These are phyloP conservation scores for Drosophila neonasuta DNA, from an alignment of 2,888 invertebrate species.

Conservation along the genomic window DNA sequence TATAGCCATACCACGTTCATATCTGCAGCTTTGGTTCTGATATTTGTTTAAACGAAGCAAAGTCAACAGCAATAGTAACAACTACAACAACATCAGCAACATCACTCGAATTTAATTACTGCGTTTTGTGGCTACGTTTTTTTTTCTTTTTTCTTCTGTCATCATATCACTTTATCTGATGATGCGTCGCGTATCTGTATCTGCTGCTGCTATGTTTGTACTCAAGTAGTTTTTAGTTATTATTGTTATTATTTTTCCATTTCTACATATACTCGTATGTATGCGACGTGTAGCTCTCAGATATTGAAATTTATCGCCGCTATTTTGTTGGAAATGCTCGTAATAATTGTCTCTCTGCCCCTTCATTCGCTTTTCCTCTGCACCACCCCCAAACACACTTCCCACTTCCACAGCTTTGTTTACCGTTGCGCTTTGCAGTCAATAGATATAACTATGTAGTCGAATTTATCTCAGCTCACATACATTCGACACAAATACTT, in stretches of 20 bases:
- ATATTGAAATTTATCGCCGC: constrained; percentile 74
- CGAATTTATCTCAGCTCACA: constrained; percentile 50
- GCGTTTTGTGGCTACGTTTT: constrained; percentile 39
- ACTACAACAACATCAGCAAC: constrained; percentile 32
- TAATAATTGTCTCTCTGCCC: constrained; percentile 61
- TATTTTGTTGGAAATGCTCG: constrained; percentile 71
- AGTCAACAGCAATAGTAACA: constrained; percentile 39
- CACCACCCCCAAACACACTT: not conserved
- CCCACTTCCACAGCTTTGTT: constrained; percentile 39
- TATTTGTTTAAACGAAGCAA: constrained; percentile 53
- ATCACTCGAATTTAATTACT: constrained; percentile 73
- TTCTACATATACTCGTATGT: constrained; percentile 48
- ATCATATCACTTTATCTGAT: constrained; percentile 71
- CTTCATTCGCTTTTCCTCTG: not conserved
- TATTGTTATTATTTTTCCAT: constrained; percentile 76
- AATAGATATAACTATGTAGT: constrained; percentile 56
- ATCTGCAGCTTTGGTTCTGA: constrained; percentile 29
- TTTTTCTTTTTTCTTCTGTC: constrained; percentile 3
- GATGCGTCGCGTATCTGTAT: constrained; percentile 61
- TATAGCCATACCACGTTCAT: constrained; percentile 12
- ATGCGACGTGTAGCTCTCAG: constrained; percentile 54
- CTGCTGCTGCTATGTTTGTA: constrained; percentile 26
- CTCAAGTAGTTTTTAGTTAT: constrained; percentile 70
- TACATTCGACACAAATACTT: constrained; percentile 6
- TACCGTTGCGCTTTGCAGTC: constrained; percentile 43